Percentiles rank a stretch among this genome's conserved stretches.
Conservation (phyloP, 2,888 invertebrate species). For the Thymelicus acteon region DNA sequence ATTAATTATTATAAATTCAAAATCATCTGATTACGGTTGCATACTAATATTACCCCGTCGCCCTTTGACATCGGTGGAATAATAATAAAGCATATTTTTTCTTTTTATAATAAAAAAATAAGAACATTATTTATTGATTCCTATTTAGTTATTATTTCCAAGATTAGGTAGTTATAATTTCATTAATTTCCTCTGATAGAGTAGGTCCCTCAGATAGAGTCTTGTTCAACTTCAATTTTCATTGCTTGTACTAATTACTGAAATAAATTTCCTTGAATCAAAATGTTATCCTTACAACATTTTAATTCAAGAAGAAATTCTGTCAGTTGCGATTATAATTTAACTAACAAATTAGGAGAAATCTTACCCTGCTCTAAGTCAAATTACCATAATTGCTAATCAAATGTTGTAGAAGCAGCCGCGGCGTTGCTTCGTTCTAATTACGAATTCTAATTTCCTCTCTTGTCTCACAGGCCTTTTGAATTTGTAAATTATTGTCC, state of each 20-base stretch:
- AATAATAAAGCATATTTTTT: background rate
- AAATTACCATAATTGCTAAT: slow-evolving; percentile 85
- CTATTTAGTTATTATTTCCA: too few species aligned
- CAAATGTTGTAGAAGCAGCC: slow-evolving; percentile 80
- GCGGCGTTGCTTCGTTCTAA: slow-evolving; percentile 74
- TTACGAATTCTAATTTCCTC: slow-evolving; percentile 84
- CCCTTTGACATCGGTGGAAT: too few species aligned
- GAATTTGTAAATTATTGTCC: slow-evolving; percentile 81
- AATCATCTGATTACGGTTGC: too few species aligned
- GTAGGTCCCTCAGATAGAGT: too few species aligned
- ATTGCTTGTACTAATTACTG: slow-evolving; percentile 25
- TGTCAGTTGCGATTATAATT: slow-evolving; percentile 69
- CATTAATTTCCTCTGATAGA: too few species aligned
- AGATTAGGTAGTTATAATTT: too few species aligned
- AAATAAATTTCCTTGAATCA: slow-evolving; percentile 31
- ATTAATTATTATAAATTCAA: too few species aligned
- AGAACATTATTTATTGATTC: background rate
- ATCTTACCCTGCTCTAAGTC: slow-evolving; percentile 83
- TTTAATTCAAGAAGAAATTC: slow-evolving; percentile 48
- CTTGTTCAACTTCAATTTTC: background rate
- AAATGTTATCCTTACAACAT: slow-evolving; percentile 39
- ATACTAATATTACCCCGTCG: too few species aligned
- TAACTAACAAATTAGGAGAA: slow-evolving; percentile 82
- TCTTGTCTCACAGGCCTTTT: slow-evolving; percentile 82
- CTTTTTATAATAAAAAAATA: background rate